A percentile compares a stretch with the other conserved stretches of the same genome.
These are phyloP conservation scores for Agrypnus murinus DNA, from an alignment of 2,888 invertebrate genomes.

Conservation along the genomic window DNA sequence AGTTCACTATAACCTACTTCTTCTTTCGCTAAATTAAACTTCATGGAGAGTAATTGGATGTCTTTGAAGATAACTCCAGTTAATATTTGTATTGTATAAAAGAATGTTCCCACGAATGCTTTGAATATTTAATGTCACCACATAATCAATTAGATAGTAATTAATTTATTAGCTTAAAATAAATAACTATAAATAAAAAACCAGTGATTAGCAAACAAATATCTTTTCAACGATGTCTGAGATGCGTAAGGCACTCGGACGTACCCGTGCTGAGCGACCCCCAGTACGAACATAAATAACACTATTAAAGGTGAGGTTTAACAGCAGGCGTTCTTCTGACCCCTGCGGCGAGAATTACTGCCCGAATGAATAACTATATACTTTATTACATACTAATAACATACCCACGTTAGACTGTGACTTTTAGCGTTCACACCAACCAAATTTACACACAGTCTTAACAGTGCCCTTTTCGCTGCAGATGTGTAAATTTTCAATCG, in stretches of 20 bases:
- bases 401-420: slow-evolving; percentile 70
- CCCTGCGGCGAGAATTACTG: slow-evolving; percentile 72
- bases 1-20: too few species aligned
- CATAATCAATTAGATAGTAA: slow-evolving; percentile 47
- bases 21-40: too few species aligned
- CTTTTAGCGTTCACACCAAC: slow-evolving; percentile 63
- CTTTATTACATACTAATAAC: slow-evolving; percentile 73
- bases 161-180: slow-evolving; percentile 50
- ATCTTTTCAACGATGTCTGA: slow-evolving; percentile 60
- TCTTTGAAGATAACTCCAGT: too few species aligned
- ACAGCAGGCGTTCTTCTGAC: slow-evolving; percentile 68
- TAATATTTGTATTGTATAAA: background rate
- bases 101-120: slow-evolving; percentile 44
- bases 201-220: slow-evolving; percentile 60
- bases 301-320: slow-evolving; percentile 73
- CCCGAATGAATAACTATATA: slow-evolving; percentile 72
- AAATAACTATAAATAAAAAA: slow-evolving; percentile 55
- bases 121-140: slow-evolving; percentile 43
- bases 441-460: slow-evolving; percentile 64
- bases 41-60: too few species aligned
- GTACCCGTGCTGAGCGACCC: slow-evolving; percentile 64
- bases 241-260: slow-evolving; percentile 60
- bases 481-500: slow-evolving; percentile 61
- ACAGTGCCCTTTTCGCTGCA: slow-evolving; percentile 53
- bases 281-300: slow-evolving; percentile 70